Percentiles rank a stretch among this genome's conserved stretches.
phyloP scores from a whole-genome alignment of 23 tunicate species.

The Corella eumyota region DNA sequence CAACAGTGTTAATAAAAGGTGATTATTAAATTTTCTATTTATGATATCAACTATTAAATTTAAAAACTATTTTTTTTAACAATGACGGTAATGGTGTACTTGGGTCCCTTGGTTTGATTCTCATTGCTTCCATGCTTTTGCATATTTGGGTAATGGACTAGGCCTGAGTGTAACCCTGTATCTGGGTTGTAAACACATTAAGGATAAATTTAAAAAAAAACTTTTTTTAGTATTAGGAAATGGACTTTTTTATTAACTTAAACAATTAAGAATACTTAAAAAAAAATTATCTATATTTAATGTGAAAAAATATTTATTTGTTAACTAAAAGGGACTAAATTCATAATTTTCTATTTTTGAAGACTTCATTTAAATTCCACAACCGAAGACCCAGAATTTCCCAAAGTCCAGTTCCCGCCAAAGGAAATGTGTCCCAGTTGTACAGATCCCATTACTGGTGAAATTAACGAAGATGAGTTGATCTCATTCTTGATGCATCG shows the following conservation, averaged over 20 bases:
- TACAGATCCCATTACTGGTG: constrained; percentile 1
- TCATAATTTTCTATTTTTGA: not conserved
- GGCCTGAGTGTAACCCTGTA: no score
- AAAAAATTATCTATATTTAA: no score
- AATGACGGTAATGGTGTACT: not conserved
- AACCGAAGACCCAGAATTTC: constrained; percentile 32
- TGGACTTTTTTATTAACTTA: no score
- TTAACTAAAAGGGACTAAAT: no score
- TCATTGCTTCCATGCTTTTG: no score
- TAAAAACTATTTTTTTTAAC: not conserved
- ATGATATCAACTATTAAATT: not conserved
- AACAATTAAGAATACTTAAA: no score
- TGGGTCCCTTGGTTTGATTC: not conserved
- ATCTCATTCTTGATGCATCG: constrained; percentile 25
- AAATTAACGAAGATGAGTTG: constrained; percentile 36
- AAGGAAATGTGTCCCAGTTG: constrained; percentile 48
- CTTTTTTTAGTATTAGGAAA: no score
- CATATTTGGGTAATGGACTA: no score
- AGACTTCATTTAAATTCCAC: constrained; percentile 13
- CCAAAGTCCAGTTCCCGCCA: constrained; percentile 88
- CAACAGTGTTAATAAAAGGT: constrained; percentile 78
- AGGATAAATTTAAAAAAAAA: no score
- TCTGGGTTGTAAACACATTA: no score
- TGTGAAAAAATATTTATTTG: no score
- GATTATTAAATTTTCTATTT: no score